A percentile compares a stretch with the other conserved stretches of the same genome.
phyloP scores from a whole-genome alignment of 2,888 invertebrate genomes.

The Lepidonotus clava region DNA sequence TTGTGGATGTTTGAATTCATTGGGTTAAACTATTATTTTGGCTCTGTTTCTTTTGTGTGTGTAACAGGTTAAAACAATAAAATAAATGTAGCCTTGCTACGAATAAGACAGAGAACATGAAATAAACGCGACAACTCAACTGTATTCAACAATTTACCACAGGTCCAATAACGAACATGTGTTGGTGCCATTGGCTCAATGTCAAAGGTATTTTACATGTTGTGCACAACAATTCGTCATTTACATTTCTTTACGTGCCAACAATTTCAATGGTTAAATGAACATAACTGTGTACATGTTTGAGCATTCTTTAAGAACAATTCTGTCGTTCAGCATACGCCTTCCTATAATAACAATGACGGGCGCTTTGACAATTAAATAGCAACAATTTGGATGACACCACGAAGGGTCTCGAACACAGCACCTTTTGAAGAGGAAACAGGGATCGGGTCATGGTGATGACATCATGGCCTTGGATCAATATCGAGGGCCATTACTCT shows the following conservation, averaged over 20 bases:
- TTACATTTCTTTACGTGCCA: background rate
- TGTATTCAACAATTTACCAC: slow-evolving; percentile 23
- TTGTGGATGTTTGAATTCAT: too few species aligned
- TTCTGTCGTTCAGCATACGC: background rate
- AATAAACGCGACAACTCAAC: background rate
- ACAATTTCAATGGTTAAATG: slow-evolving; percentile 43
- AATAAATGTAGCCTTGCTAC: too few species aligned
- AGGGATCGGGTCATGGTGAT: background rate
- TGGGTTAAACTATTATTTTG: too few species aligned
- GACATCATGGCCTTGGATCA: too few species aligned
- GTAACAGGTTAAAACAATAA: too few species aligned
- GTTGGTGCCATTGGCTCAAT: background rate
- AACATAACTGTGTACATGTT: slow-evolving; percentile 31
- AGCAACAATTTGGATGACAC: slow-evolving; percentile 39
- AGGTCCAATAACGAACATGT: background rate
- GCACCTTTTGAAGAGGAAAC: slow-evolving; percentile 35
- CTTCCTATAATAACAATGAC: background rate
- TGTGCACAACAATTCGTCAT: background rate
- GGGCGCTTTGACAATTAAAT: background rate
- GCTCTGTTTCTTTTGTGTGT: too few species aligned
- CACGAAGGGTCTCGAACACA: background rate
- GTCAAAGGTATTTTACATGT: slow-evolving; percentile 12
- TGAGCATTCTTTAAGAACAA: slow-evolving; percentile 26
- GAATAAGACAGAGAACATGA: too few species aligned
- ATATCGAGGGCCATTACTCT: too few species aligned